These are phyloP conservation scores for Phymorhynchus buccinoides DNA, from an alignment of 1,140 invertebrate species.

Conservation along the genomic window DNA sequence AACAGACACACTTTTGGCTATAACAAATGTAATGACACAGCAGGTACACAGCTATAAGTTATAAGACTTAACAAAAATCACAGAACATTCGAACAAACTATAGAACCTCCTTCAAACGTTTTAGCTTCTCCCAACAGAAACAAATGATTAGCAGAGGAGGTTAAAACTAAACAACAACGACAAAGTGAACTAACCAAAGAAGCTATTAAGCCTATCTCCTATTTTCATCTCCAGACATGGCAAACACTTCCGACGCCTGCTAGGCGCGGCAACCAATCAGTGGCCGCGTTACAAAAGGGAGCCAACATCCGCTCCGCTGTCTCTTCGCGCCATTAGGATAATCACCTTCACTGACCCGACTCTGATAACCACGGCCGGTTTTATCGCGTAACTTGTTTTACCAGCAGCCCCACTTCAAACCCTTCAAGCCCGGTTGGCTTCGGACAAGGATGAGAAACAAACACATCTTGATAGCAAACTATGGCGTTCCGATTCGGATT, in stretches of 20 bases:
- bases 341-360: not conserved
- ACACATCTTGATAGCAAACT: conserved; percentile 1
- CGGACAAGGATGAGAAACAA: not conserved
- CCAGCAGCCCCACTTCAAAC: not conserved
- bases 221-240: not conserved
- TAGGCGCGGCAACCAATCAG: conserved; percentile 16
- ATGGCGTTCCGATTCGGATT: too few relatives aligned
- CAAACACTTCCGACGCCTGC: conserved; percentile 6
- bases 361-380: not conserved
- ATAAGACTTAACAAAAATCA: too few relatives aligned
- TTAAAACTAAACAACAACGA: not conserved
- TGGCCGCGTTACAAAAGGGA: not conserved
- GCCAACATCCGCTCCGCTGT: not conserved
- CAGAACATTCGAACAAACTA: not conserved
- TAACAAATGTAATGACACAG: too few relatives aligned
- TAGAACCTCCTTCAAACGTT: not conserved
- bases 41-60: too few relatives aligned
- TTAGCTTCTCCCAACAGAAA: not conserved
- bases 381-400: conserved; percentile 8
- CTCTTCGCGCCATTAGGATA: not conserved
- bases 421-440: not conserved
- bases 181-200: not conserved
- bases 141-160: too few relatives aligned
- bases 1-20: too few relatives aligned
- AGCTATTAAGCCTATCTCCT: not conserved